A percentile compares a stretch with the other conserved stretches of the same genome.
phyloP scores from a whole-genome alignment of 2,113 vertebrate species.

The Mus pahari region DNA sequence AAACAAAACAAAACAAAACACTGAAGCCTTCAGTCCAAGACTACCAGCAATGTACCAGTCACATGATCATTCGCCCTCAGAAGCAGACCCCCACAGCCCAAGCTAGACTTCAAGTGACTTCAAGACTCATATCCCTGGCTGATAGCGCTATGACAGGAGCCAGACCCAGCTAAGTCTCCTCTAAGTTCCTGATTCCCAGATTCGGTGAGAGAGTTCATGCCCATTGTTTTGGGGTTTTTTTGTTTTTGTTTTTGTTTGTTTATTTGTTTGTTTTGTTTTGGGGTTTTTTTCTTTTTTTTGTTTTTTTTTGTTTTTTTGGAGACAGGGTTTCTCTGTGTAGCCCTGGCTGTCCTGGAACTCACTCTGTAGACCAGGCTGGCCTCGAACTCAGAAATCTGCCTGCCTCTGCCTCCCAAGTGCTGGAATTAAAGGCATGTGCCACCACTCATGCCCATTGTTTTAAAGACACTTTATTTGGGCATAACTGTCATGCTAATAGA shows the following conservation, averaged over 20 bases:
- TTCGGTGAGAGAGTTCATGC: not conserved
- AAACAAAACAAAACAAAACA: not conserved
- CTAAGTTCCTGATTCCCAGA: not conserved
- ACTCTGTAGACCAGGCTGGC: too few relatives aligned
- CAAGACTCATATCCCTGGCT: too few relatives aligned
- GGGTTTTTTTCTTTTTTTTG: too few relatives aligned
- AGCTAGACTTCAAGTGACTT: not conserved
- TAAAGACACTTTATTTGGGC: not conserved
- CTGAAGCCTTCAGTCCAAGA: not conserved
- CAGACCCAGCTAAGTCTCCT: not conserved
- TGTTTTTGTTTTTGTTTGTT: too few relatives aligned
- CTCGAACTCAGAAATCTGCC: too few relatives aligned
- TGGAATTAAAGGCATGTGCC: too few relatives aligned
- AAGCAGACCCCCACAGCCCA: not conserved
- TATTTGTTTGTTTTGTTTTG: too few relatives aligned
- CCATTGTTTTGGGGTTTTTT: not conserved
- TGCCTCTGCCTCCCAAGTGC: too few relatives aligned
- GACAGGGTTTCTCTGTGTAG: too few relatives aligned
- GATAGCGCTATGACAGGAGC: not conserved
- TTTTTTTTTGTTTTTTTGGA: too few relatives aligned
- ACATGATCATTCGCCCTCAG: not conserved
- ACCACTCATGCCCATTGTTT: not conserved
- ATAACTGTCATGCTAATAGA: not conserved
- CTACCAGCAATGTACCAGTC: not conserved
- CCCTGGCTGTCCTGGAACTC: too few relatives aligned